Conservation (phyloP, 1,140 invertebrate genomes). For the Pentalonia nigronervosa region DNA sequence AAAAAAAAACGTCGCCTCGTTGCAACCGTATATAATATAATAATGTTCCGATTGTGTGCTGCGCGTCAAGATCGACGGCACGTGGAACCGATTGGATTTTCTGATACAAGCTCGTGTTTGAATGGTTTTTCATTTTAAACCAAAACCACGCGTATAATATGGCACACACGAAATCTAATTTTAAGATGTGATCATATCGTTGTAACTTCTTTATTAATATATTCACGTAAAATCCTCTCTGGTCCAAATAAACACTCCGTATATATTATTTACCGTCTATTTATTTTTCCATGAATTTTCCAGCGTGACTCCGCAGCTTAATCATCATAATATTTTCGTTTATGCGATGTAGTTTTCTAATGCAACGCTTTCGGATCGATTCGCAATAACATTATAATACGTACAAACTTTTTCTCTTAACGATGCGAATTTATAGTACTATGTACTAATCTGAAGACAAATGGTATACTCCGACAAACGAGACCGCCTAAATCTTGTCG, state of each 20-base stretch:
- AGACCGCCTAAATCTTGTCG: background rate
- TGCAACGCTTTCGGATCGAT: background rate
- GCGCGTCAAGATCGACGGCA: too few relatives aligned
- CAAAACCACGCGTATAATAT: too few relatives aligned
- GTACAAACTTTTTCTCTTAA: background rate
- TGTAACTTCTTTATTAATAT: background rate
- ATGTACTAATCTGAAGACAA: background rate
- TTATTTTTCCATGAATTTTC: background rate
- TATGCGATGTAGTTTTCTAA: background rate
- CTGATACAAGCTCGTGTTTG: background rate
- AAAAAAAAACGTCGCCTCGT: too few relatives aligned
- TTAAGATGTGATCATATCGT: background rate
- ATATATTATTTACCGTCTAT: background rate
- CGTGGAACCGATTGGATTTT: too few relatives aligned
- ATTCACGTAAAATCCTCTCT: background rate
- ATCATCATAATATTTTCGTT: background rate
- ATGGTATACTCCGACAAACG: background rate
- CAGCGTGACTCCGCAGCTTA: background rate
- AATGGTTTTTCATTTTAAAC: background rate
- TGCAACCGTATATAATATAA: too few relatives aligned
- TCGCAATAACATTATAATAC: background rate
- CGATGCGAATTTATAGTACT: background rate
- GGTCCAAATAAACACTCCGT: background rate
- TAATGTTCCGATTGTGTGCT: too few relatives aligned
- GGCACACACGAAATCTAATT: background rate